phyloP scores from a whole-genome alignment of 23 tunicate species.

The Corella eumyota region DNA sequence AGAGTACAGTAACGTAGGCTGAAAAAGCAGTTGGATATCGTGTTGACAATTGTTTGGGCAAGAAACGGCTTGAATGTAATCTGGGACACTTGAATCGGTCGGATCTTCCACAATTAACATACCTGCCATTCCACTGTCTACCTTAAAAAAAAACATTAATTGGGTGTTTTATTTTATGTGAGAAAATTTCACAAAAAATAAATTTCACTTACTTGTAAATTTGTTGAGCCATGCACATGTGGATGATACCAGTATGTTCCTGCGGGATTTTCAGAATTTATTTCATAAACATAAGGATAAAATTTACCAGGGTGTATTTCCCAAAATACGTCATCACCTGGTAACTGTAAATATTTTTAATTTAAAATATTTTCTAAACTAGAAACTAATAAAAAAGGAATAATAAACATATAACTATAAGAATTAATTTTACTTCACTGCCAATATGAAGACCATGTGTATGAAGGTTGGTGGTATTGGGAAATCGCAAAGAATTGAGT shows the following conservation, averaged over 20 bases:
- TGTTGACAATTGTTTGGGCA: slow-evolving; percentile 64
- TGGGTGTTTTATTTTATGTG: background rate
- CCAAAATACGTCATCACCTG: slow-evolving; percentile 42
- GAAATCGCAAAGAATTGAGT: slow-evolving; percentile 21
- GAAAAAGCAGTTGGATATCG: slow-evolving; percentile 59
- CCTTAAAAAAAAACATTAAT: slow-evolving; percentile 13
- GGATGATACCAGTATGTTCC: slow-evolving; percentile 90
- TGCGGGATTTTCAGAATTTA: slow-evolving; percentile 29
- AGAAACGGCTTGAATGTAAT: slow-evolving; percentile 25
- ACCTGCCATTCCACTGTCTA: slow-evolving; percentile 73
- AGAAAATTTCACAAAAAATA: background rate
- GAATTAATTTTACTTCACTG: slow-evolving; percentile 13
- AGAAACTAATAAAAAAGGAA: background rate
- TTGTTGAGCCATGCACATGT: slow-evolving; percentile 58
- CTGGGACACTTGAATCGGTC: slow-evolving; percentile 8
- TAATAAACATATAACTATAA: background rate
- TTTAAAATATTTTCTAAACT: background rate
- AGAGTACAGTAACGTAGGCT: slow-evolving; percentile 40
- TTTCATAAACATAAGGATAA: slow-evolving; percentile 27
- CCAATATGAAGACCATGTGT: slow-evolving; percentile 77
- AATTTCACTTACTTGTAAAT: slow-evolving; percentile 36
- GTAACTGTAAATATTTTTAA: slow-evolving; percentile 11
- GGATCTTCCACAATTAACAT: slow-evolving; percentile 66
- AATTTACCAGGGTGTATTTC: slow-evolving; percentile 22
- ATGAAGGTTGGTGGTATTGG: slow-evolving; percentile 65